These are phyloP conservation scores for Eidolon helvum DNA, from an alignment of 2,113 vertebrate species.

Conservation along the genomic window DNA sequence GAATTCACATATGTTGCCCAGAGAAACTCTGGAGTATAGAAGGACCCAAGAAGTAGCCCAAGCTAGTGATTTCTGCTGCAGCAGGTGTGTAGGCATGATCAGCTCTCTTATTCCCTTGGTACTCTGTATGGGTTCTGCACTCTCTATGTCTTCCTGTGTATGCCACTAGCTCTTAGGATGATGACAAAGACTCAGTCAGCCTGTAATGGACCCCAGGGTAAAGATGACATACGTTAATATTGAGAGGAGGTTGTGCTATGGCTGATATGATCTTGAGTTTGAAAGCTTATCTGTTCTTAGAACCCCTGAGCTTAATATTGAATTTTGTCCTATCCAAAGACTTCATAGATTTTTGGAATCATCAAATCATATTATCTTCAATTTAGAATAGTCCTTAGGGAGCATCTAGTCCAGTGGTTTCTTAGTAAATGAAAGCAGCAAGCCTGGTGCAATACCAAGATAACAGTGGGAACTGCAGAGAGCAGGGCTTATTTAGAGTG, in stretches of 20 bases:
- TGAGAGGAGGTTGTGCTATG: not conserved
- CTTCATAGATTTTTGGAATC: not conserved
- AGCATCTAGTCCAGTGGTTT: not conserved
- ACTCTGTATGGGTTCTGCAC: not conserved
- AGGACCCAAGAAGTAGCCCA: not conserved
- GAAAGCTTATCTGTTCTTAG: not conserved
- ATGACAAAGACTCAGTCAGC: not conserved
- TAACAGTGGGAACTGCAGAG: not conserved
- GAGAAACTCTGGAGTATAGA: not conserved
- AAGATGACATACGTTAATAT: not conserved
- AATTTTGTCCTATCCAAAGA: not conserved
- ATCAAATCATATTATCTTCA: not conserved
- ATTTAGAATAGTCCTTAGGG: not conserved
- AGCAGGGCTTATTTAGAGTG: rapidly evolving
- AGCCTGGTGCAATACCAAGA: not conserved
- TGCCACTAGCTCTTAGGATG: not conserved
- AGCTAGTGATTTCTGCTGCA: not conserved
- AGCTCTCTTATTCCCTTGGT: not conserved
- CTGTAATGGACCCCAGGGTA: not conserved
- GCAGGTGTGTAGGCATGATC: not conserved
- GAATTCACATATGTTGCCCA: not conserved
- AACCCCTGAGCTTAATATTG: not conserved
- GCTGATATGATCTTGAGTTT: rapidly evolving
- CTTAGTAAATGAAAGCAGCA: not conserved
- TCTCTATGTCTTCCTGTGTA: not conserved